Conservation (phyloP, 2,888 invertebrate species). For the Cryptus viduatorius region DNA sequence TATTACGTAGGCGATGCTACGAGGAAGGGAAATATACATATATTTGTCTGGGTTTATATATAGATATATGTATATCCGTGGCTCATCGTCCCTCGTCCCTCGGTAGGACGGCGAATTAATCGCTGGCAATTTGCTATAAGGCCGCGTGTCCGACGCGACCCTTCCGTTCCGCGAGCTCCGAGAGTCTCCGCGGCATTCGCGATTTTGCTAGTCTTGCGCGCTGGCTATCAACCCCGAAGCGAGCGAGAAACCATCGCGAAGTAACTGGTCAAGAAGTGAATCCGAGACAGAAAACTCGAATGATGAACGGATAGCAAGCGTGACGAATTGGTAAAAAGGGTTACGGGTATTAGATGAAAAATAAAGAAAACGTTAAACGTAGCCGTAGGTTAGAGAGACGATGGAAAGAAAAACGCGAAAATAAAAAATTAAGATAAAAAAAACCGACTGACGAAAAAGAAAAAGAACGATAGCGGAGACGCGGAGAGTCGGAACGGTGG, state of each 20-base stretch:
- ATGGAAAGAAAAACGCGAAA: slow-evolving; percentile 8
- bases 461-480: not conserved
- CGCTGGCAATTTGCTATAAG: slow-evolving; percentile 52
- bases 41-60: too few species aligned
- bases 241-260: slow-evolving; percentile 31
- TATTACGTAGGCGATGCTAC: not conserved
- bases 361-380: slow-evolving; percentile 47
- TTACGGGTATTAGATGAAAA: slow-evolving; percentile 37
- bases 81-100: slow-evolving; percentile 17
- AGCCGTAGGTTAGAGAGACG: slow-evolving; percentile 25
- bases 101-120: slow-evolving; percentile 46
- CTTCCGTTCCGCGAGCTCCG: slow-evolving; percentile 69
- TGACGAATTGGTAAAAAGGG: slow-evolving; percentile 59
- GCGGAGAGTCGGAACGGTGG: not conserved
- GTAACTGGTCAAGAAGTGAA: slow-evolving; percentile 42
- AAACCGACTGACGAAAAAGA: not conserved
- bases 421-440: not conserved
- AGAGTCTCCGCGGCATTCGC: slow-evolving; percentile 47
- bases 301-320: slow-evolving; percentile 46
- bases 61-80: too few species aligned
- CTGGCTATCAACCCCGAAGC: not conserved
- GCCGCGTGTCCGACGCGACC: slow-evolving; percentile 53
- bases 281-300: slow-evolving; percentile 45
- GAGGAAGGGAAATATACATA: not conserved
- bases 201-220: slow-evolving; percentile 22